A percentile compares a stretch with the other conserved stretches of the same genome.
phyloP scores from a whole-genome alignment of 1,140 invertebrate genomes.

The Tribolium castaneum region DNA sequence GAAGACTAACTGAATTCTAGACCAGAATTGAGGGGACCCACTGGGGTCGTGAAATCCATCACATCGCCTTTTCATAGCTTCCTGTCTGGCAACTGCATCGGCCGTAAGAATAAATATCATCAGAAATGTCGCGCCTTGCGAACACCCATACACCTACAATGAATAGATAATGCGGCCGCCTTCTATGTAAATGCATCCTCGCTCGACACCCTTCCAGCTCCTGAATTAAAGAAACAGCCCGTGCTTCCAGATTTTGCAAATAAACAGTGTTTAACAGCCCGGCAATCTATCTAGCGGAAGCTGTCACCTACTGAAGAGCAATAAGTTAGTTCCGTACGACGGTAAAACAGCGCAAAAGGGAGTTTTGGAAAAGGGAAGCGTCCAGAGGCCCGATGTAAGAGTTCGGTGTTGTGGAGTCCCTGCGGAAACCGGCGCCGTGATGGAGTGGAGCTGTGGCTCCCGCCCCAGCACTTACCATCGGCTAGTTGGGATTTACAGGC shows the following conservation, averaged over 20 bases:
- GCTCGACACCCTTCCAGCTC: neutral
- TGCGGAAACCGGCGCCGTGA: slow-evolving; percentile 43
- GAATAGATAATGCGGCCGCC: slow-evolving; percentile 51
- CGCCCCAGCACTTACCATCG: slow-evolving; percentile 43
- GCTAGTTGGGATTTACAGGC: slow-evolving; percentile 54
- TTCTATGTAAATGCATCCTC: slow-evolving; percentile 40
- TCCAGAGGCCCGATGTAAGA: slow-evolving; percentile 46
- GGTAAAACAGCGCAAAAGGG: slow-evolving; percentile 35
- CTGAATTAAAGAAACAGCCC: slow-evolving; percentile 12
- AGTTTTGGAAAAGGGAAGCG: slow-evolving; percentile 49
- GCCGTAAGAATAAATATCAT: slow-evolving; percentile 57
- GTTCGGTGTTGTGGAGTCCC: slow-evolving; percentile 46
- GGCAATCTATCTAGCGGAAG: neutral
- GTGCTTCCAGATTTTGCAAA: neutral
- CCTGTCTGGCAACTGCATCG: slow-evolving; percentile 40
- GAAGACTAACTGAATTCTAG: slow-evolving; percentile 59
- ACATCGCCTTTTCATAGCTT: slow-evolving; percentile 60
- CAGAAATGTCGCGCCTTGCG: slow-evolving; percentile 45
- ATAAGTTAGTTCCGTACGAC: slow-evolving; percentile 41
- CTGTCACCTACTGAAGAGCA: slow-evolving; percentile 37
- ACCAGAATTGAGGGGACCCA: slow-evolving; percentile 60
- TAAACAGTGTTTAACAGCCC: neutral
- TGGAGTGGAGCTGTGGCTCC: slow-evolving; percentile 50
- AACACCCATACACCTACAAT: slow-evolving; percentile 43
- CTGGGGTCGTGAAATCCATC: slow-evolving; percentile 61